Evolutionary conservation across 1,140 invertebrate genomes (phyloP), one percentile per base, ranked within the genome.

Genomic region (Saccostrea glomerata): DNA sequence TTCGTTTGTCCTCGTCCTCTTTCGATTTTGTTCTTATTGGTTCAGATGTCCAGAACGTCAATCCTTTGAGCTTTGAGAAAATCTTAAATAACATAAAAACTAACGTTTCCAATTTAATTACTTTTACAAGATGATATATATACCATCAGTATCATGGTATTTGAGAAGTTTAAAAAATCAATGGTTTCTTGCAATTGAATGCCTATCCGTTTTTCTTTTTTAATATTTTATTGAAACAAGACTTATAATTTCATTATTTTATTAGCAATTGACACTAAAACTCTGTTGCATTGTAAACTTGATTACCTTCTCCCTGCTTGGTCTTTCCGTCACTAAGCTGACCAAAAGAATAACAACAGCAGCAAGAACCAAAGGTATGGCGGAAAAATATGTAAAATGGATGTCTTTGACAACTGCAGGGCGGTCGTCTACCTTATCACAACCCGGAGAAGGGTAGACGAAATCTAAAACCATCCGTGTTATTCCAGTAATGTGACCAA

Each of bases 401-500:
- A 95, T 85, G 20, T 92, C 85, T 9, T 90, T 83, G 15, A 94
- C 82, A 12, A 94, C 47, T 0, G 25, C 40, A 1, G 93, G 93
- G 25, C 93, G 83, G 1, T 84, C 91, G 88, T 94, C 93, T 17
- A 82, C 86, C 23, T 92, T 82, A 1, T 92, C 93, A 87, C 94
- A 95, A 25, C 89, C 89, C 2, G 94, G 93, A 5, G 91, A 89
- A 13, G 91, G 91, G 83, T 94, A 94, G 0, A 92, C 87, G 83
- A 94, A 94, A 87, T 94, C 94, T 84, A 94, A 87, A 20, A 94
- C 88, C 88, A 95, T 92, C 17, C 95, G 86, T 7, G 93, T 93
- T 3, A 95, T 85, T 4, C 96, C 96, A 13, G 95, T 92, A 13
- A 95, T 87, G n/a, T 96, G 93, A 4, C 96, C 96, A 70, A 93